Evolutionary conservation across 2,888 invertebrate genomes (phyloP).

Genomic region (Ennomos erosarius): DNA sequence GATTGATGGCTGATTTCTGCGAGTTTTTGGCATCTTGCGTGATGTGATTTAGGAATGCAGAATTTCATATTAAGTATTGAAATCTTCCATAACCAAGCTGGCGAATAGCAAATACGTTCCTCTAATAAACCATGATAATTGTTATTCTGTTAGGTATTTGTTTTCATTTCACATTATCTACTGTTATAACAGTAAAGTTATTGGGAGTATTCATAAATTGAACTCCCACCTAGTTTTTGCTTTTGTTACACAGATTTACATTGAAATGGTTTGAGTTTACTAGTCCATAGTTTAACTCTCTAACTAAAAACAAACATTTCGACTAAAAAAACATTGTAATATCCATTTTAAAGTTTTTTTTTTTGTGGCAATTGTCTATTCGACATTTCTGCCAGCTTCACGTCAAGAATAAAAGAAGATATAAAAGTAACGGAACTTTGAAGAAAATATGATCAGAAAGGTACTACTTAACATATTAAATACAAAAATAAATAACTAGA

Average conservation of each 20-base stretch:
- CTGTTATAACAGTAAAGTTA: background rate
- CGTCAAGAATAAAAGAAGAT: too few relatives aligned
- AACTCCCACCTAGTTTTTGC: conserved; percentile 16
- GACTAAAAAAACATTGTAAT: background rate
- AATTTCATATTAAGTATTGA: conserved; percentile 41
- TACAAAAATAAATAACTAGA: too few relatives aligned
- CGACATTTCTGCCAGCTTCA: too few relatives aligned
- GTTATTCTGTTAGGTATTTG: background rate
- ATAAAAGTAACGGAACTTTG: too few relatives aligned
- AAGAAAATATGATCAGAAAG: too few relatives aligned
- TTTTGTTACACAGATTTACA: conserved; percentile 16
- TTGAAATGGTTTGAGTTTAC: conserved; percentile 8
- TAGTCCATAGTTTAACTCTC: conserved; percentile 20
- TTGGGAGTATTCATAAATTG: conserved; percentile 1
- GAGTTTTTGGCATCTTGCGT: conserved; percentile 30
- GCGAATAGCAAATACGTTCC: background rate
- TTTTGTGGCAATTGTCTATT: too few relatives aligned
- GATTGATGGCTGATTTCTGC: conserved; percentile 35
- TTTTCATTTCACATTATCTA: conserved; percentile 1
- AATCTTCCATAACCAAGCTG: conserved; percentile 21
- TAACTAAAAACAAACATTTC: conserved; percentile 5
- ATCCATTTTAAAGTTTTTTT: conserved; percentile 22
- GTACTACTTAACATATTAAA: too few relatives aligned
- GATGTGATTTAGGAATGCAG: conserved; percentile 37
- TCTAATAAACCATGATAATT: background rate